Evolutionary conservation across 2,113 vertebrate species (phyloP), one percentile per base, ranked within the genome.

Genomic region (Melanotaenia duboulayi): DNA sequence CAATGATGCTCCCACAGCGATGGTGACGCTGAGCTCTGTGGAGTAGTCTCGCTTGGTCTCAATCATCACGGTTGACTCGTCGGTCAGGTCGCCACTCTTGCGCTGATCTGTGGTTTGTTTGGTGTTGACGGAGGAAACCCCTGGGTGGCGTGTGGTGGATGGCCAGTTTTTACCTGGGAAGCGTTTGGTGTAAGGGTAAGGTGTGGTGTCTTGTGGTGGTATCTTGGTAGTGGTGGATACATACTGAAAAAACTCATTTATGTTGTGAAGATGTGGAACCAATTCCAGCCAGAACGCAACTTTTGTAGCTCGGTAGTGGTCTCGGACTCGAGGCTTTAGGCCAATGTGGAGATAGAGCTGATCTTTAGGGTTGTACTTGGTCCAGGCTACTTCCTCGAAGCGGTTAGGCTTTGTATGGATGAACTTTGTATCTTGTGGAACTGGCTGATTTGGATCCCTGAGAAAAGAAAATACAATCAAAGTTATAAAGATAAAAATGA

Each of bases 241-340:
- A 0, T 99, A 98, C 13, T 96, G 96, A 82, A 98, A 97, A 22
- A 98, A 95, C 82, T 98, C 97, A 19, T 97, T 97, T 24, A 99
- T 90, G 75, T 97, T 97, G 90, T 99, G 97, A 54, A 99, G 90
- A 54, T 98, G 97, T 0, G 97, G 97, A 0, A 99, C 97, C 0
- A 99, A 92, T 44, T 99, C 97, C 60, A 99, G 71, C 97, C 97
- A 99, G 91, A 99, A 99, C 1, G 97, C 97, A 0, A 98, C 97
- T 81, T 99, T 99, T 11, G 97, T 98, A 2, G 97, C 97, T 0
- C 97, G 92, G 76, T 99, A 99, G 72, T 99, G 97, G 70, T 99
- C 97, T 6, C 97, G 87, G 24, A 99, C 97, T 7, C 97, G 83
- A 0, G 97, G 97, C 62, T 97, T 97, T 54, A 99, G 92, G 20